Base-by-base conservation (phyloP, 2,113 vertebrate genomes). In the Hirundichthys speculiger region DNA sequence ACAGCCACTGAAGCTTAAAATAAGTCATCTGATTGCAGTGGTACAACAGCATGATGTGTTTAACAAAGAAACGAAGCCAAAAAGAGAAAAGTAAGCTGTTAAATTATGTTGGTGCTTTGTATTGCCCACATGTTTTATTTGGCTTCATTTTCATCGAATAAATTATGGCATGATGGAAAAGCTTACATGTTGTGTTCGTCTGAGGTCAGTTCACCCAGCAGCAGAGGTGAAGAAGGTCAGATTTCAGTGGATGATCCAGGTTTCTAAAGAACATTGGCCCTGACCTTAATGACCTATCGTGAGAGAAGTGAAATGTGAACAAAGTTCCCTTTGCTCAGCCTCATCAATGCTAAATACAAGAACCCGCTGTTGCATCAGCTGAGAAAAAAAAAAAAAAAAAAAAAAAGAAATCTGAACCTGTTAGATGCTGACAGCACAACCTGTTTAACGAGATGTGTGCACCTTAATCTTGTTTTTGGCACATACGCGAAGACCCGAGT, bases 401-500 rank as follows among this genome's bases (percentile, higher is more conserved):
- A 61, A n/a, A 53, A 43, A 48, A 22, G 39, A 52, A 68, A 61
- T 59, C 48, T 68, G 38, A 68, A 69, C 73, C 80, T 65, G 62
- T 79, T 77, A 62, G 63, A 64, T 48, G 34, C 72, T 75, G 82
- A 82, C 69, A 75, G 75, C 73, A 77, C 34, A 38, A n/a, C 65
- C 70, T 73, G 81, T 76, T 84, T 68, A 54, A 76, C 18, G 40
- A 80, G 73, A 61, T 24, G 46, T 47, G 3, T 15, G 73, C 40
- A 8, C 76, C 75, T 49, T 82, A 80, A 82, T 76, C 79, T 79
- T 66, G 55, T 76, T 80, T 86, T 74, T 49, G 64, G 67, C 63
- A 30, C 57, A 19, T 6, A 38, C 43, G 15, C 43, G 68, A 65
- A 69, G 73, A 46, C 50, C n/a, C 8, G 47, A 62, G 58, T 72